phyloP scores from a whole-genome alignment of 2,888 invertebrate genomes.

The Trypoxylon attenuatum region DNA sequence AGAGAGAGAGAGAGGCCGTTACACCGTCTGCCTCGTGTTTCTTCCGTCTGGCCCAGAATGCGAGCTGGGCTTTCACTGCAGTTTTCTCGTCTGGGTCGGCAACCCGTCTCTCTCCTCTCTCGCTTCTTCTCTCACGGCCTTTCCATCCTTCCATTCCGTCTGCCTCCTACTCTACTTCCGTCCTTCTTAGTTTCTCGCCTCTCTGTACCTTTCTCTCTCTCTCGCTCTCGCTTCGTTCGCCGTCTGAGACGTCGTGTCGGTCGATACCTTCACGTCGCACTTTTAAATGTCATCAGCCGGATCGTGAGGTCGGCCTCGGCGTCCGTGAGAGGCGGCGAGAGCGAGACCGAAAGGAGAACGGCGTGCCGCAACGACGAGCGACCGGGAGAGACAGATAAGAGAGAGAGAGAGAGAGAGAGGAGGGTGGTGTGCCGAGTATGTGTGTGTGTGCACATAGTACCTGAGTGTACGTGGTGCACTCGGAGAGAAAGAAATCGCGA shows the following conservation, averaged over 20 bases:
- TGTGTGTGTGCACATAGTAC: neutral
- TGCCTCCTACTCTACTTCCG: neutral
- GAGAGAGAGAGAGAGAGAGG: constrained; percentile 4
- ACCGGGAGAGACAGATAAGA: neutral
- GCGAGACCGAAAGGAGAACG: constrained; percentile 8
- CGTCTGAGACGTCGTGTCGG: constrained; percentile 44
- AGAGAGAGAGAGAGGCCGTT: constrained; percentile 59
- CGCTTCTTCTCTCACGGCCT: constrained; percentile 9
- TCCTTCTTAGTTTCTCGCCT: constrained; percentile 2
- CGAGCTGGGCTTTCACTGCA: constrained; percentile 69
- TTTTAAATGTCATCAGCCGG: constrained; percentile 63
- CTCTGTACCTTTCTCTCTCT: constrained; percentile 9
- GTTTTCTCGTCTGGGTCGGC: constrained; percentile 69
- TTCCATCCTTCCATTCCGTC: constrained; percentile 17
- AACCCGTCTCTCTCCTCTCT: constrained; percentile 26
- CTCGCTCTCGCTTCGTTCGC: constrained; percentile 20
- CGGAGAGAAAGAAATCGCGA: neutral
- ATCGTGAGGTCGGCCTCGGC: constrained; percentile 46
- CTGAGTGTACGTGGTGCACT: neutral
- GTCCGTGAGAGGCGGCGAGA: constrained; percentile 40
- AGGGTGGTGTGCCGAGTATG: neutral
- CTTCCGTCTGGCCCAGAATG: constrained; percentile 71
- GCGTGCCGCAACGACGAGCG: neutral
- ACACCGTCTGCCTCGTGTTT: constrained; percentile 62
- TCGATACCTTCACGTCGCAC: constrained; percentile 59